Conservation (phyloP, 2,113 vertebrate species). For the Benitochromis conjunctus region DNA sequence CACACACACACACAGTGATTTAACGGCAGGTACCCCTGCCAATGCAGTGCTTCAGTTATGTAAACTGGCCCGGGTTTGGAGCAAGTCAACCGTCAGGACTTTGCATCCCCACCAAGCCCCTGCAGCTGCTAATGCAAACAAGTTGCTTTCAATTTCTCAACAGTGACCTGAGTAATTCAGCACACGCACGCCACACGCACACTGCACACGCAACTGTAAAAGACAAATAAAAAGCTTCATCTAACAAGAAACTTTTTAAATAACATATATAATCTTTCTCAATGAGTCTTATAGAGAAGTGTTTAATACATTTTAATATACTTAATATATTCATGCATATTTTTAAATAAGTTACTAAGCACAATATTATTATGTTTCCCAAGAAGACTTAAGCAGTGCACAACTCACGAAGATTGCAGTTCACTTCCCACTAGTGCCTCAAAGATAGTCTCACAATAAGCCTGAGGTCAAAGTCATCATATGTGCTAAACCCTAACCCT, state of each 20-base stretch:
- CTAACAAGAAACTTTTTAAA: not conserved
- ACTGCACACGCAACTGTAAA: not conserved
- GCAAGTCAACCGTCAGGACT: slow-evolving; percentile 72
- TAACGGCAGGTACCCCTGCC: slow-evolving; percentile 67
- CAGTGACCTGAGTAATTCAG: slow-evolving; percentile 5
- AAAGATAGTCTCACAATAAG: not conserved
- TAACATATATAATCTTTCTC: not conserved
- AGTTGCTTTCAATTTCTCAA: slow-evolving; percentile 30
- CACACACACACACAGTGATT: slow-evolving; percentile 32
- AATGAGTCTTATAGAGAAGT: not conserved
- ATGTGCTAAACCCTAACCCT: not conserved
- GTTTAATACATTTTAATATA: not conserved
- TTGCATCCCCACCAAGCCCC: slow-evolving; percentile 70
- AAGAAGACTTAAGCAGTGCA: not conserved
- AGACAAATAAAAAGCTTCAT: not conserved
- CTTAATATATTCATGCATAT: not conserved
- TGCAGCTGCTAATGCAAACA: slow-evolving; percentile 73
- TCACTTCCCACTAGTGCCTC: not conserved
- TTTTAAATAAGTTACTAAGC: not conserved
- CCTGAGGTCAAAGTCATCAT: not conserved
- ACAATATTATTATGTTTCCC: not conserved
- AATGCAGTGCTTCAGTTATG: slow-evolving; percentile 75
- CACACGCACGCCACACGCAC: not conserved
- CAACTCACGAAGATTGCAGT: not conserved
- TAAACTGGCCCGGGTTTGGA: slow-evolving; percentile 70